Conservation (phyloP, 1,140 invertebrate species). For the Lepidotrigona ventralis region DNA sequence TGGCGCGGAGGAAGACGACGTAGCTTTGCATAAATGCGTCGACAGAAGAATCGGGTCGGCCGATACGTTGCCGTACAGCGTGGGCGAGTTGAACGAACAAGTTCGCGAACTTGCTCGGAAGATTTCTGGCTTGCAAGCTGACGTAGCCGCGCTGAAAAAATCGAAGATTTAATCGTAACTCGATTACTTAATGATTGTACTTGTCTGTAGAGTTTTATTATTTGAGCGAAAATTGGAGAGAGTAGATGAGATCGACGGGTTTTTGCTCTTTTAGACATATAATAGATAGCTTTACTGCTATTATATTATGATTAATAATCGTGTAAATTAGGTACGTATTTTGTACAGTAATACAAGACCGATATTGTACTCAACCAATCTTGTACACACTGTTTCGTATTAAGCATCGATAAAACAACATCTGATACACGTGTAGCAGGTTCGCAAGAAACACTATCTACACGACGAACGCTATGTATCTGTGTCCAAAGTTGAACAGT, state of each 20-base stretch:
- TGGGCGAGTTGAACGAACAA: neutral
- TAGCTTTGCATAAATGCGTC: constrained; percentile 13
- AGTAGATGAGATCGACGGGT: neutral
- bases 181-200: neutral
- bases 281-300: neutral
- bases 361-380: no score
- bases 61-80: neutral
- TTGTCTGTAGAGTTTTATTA: no score
- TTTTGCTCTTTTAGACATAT: neutral
- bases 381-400: neutral
- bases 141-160: constrained; percentile 3
- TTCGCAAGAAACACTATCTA: neutral
- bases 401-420: neutral
- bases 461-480: neutral
- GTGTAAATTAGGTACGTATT: no score
- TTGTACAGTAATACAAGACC: no score
- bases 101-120: constrained; percentile 3
- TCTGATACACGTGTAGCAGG: neutral
- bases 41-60: constrained; percentile 1
- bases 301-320: no score
- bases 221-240: no score
- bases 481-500: neutral
- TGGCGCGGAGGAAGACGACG: neutral
- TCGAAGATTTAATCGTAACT: neutral
- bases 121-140: neutral